Percentiles rank a stretch among this genome's conserved stretches.
These are phyloP conservation scores for Hofmannophila pseudospretella DNA, from an alignment of 2,888 invertebrate genomes.

Conservation along the genomic window DNA sequence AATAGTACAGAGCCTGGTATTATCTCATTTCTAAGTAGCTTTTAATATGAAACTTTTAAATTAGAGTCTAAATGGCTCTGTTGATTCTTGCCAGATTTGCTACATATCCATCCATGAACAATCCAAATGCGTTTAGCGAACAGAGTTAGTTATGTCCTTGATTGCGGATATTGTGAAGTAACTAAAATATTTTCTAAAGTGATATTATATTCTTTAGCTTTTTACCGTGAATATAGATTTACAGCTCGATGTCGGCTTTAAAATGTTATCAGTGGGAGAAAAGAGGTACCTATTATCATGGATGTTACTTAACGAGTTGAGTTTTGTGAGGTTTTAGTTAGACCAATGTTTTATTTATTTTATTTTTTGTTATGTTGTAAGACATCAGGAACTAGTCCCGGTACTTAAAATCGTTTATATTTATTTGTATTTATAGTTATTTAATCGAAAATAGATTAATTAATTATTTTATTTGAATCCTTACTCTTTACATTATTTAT, in stretches of 20 bases:
- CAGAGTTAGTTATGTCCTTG: slow-evolving; percentile 54
- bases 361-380: slow-evolving; percentile 40
- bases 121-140: slow-evolving; percentile 54
- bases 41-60: slow-evolving; percentile 41
- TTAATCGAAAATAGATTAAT: slow-evolving; percentile 24
- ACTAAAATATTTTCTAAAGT: slow-evolving; percentile 62
- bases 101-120: slow-evolving; percentile 69
- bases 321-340: slow-evolving; percentile 55
- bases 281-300: slow-evolving; percentile 72
- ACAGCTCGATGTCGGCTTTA: slow-evolving; percentile 75
- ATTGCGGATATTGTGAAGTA: slow-evolving; percentile 55
- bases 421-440: slow-evolving; percentile 48
- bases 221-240: slow-evolving; percentile 66
- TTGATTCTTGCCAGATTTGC: slow-evolving; percentile 68
- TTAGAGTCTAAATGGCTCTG: slow-evolving; percentile 42
- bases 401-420: slow-evolving; percentile 33
- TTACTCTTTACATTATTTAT: slow-evolving; percentile 51
- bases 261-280: slow-evolving; percentile 71
- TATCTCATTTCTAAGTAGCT: slow-evolving; percentile 62
- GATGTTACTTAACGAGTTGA: slow-evolving; percentile 48
- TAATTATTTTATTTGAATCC: slow-evolving; percentile 41
- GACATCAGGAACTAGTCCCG: slow-evolving; percentile 33
- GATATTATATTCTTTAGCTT: slow-evolving; percentile 65
- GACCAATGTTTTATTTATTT: slow-evolving; percentile 40
- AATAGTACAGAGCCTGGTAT: slow-evolving; percentile 59